phyloP scores from a whole-genome alignment of 2,113 vertebrate species.

The Sciurus niger region DNA sequence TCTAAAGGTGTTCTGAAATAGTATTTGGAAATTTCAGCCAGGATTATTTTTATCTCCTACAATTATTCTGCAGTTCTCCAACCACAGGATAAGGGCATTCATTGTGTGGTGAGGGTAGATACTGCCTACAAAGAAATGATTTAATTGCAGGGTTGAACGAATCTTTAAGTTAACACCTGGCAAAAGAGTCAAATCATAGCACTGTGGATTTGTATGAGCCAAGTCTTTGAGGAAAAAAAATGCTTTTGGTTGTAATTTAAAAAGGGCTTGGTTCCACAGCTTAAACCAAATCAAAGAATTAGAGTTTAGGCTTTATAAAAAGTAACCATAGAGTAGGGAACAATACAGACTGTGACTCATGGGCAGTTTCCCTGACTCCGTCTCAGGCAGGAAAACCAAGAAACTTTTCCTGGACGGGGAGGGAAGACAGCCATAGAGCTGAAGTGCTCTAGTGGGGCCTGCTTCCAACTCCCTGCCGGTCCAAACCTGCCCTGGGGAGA shows the following conservation, averaged over 20 bases:
- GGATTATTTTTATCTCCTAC: background rate
- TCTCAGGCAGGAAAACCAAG: slow-evolving; percentile 5
- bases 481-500: background rate
- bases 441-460: background rate
- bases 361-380: background rate
- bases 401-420: background rate
- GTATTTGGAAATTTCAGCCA: background rate
- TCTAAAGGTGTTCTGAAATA: background rate
- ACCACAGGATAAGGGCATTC: background rate
- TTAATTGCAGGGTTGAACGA: background rate
- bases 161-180: slow-evolving; percentile 48
- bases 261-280: slow-evolving; percentile 56
- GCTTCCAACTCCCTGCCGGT: background rate
- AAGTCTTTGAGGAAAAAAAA: slow-evolving; percentile 49
- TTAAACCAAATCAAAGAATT: background rate
- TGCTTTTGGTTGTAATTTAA: slow-evolving; percentile 49
- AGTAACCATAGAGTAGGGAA: background rate
- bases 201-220: slow-evolving; percentile 37
- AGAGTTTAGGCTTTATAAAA: slow-evolving; percentile 57
- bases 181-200: slow-evolving; percentile 14
- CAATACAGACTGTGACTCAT: slow-evolving; percentile 20
- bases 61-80: slow-evolving; percentile 16
- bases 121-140: slow-evolving; percentile 45
- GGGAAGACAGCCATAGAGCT: background rate
- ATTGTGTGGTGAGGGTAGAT: background rate